These are phyloP conservation scores for Scaptomyza graminum DNA, from an alignment of 1,140 invertebrate species.

Conservation along the genomic window DNA sequence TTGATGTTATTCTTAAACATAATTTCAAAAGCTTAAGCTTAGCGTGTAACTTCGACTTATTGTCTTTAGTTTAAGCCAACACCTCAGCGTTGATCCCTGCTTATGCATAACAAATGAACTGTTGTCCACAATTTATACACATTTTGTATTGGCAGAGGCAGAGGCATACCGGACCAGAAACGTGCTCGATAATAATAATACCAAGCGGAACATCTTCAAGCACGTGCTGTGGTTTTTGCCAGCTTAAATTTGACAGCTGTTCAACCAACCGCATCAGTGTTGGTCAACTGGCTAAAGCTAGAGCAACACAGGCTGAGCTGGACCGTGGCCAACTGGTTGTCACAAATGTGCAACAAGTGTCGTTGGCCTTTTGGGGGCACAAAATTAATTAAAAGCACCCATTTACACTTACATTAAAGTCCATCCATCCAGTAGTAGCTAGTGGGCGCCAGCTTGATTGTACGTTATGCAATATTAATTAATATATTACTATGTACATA, in stretches of 20 bases:
- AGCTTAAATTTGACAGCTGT: background rate
- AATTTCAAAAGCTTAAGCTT: background rate
- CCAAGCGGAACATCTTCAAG: background rate
- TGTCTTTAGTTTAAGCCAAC: background rate
- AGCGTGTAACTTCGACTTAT: background rate
- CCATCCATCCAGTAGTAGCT: background rate
- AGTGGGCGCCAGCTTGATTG: conserved; percentile 43
- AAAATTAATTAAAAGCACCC: conserved; percentile 40
- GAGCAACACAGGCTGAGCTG: conserved; percentile 2
- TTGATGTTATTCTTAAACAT: background rate
- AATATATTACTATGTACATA: background rate
- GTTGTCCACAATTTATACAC: background rate
- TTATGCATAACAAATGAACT: conserved; percentile 1
- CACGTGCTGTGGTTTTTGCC: background rate
- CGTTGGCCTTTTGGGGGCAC: conserved; percentile 67
- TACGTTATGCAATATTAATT: conserved; percentile 54
- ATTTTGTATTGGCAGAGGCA: background rate
- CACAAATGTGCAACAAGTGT: conserved; percentile 55
- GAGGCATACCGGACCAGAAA: background rate
- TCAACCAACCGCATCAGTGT: background rate
- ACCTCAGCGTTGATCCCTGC: background rate
- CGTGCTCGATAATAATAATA: background rate
- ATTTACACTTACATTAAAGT: conserved; percentile 15
- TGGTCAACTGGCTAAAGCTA: conserved; percentile 1
- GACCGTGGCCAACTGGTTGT: conserved; percentile 3